Percentiles rank a stretch among this genome's conserved stretches.
Conservation (phyloP, 2,888 invertebrate genomes). For the Acrobasis suavella region DNA sequence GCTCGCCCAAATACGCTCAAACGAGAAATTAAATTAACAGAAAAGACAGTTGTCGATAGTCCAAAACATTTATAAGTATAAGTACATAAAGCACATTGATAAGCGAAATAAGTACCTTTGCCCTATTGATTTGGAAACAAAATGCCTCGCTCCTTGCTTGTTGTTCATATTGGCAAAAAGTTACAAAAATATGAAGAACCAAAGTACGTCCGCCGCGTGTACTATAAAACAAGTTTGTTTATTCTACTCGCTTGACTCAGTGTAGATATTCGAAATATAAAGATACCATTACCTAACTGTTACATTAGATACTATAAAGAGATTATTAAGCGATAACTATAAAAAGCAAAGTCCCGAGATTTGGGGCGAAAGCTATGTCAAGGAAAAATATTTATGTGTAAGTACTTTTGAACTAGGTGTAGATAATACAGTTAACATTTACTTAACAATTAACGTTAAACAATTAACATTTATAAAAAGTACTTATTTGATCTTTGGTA, state of each 20-base stretch:
- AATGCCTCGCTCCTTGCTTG: conserved; percentile 46
- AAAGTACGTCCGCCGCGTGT: conserved; percentile 35
- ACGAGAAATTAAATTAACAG: background rate
- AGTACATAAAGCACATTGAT: conserved; percentile 8
- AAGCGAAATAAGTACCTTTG: background rate
- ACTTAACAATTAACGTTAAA: conserved; percentile 31
- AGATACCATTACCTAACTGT: background rate
- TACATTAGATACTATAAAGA: background rate
- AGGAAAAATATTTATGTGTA: conserved; percentile 4
- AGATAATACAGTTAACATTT: conserved; percentile 5
- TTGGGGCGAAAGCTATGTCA: background rate
- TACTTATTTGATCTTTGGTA: background rate
- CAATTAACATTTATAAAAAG: conserved; percentile 30
- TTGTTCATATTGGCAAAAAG: conserved; percentile 61
- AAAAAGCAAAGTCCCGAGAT: background rate
- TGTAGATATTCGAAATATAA: background rate
- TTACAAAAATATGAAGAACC: conserved; percentile 26
- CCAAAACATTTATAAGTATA: background rate
- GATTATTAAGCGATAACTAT: background rate
- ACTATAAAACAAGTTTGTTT: conserved; percentile 1
- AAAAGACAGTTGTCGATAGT: background rate
- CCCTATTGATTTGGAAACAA: conserved; percentile 26
- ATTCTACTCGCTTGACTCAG: background rate
- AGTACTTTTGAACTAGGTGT: background rate
- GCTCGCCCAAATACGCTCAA: background rate